A percentile compares a stretch with the other conserved stretches of the same genome.
These are phyloP conservation scores for Junonia oenone DNA, from an alignment of 2,888 invertebrate species.

Conservation along the genomic window DNA sequence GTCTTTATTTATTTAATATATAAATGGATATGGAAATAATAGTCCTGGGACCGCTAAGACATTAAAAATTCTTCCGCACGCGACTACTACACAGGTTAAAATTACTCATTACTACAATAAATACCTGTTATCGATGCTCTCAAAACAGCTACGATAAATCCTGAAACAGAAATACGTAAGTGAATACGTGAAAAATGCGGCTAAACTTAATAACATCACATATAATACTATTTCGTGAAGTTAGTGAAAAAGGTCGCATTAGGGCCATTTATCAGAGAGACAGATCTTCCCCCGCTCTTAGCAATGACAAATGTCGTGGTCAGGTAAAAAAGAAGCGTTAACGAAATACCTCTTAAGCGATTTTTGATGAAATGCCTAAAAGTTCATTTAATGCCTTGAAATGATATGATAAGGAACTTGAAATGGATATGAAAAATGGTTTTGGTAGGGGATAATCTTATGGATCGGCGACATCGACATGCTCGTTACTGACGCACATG, in stretches of 20 bases:
- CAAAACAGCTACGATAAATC: neutral
- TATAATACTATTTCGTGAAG: slow-evolving; percentile 31
- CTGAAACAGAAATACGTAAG: slow-evolving; percentile 9
- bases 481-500: too few relatives aligned
- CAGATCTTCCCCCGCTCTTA: slow-evolving; percentile 60
- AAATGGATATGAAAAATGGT: too few relatives aligned
- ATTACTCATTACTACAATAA: neutral
- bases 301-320: slow-evolving; percentile 67
- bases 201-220: slow-evolving; percentile 20
- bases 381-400: too few relatives aligned
- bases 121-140: neutral
- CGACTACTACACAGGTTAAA: too few relatives aligned
- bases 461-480: too few relatives aligned
- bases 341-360: slow-evolving; percentile 56
- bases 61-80: too few relatives aligned
- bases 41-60: too few relatives aligned
- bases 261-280: slow-evolving; percentile 66
- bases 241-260: slow-evolving; percentile 56
- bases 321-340: slow-evolving; percentile 61
- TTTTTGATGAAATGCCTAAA: slow-evolving; percentile 34
- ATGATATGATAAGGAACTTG: too few relatives aligned
- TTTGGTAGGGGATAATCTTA: too few relatives aligned
- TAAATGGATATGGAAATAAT: too few relatives aligned
- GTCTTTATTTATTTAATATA: too few relatives aligned
- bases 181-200: slow-evolving; percentile 16